phyloP scores from a whole-genome alignment of 2,797 vertebrate genomes.

The Tokudaia muenninki region DNA sequence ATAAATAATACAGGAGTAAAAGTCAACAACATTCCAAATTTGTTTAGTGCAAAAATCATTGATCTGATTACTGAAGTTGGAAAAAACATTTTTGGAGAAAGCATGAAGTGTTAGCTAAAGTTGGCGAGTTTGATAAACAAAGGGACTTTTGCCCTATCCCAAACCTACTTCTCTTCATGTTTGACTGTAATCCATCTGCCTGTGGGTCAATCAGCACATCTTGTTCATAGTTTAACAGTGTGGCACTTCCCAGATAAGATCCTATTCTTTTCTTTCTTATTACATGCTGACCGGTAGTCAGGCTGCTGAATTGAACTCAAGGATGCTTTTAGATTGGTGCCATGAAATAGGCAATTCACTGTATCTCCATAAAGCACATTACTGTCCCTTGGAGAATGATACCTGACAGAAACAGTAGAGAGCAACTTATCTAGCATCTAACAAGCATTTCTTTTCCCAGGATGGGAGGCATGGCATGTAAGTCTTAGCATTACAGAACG shows the following conservation, averaged over 20 bases:
- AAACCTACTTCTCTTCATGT: constrained; percentile 46
- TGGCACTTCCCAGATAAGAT: constrained; percentile 70
- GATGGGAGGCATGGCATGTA: constrained; percentile 35
- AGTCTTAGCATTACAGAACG: constrained; percentile 55
- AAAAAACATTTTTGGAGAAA: neutral
- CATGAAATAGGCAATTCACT: constrained; percentile 74
- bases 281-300: constrained; percentile 60
- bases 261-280: constrained; percentile 59
- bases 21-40: constrained; percentile 17
- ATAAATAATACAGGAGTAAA: neutral
- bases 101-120: neutral
- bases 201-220: neutral
- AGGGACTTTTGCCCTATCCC: neutral
- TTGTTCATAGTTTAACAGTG: constrained; percentile 18
- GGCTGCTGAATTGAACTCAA: constrained; percentile 72
- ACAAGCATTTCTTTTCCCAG: constrained; percentile 70
- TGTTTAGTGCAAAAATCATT: neutral
- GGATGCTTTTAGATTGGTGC: constrained; percentile 75
- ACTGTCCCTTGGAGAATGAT: constrained; percentile 75
- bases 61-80: constrained; percentile 33
- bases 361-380: constrained; percentile 68
- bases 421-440: constrained; percentile 77
- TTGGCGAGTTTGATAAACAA: neutral
- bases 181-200: neutral
- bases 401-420: constrained; percentile 73